phyloP scores from a whole-genome alignment of 2,888 invertebrate species.

The Eupeodes latifasciatus region DNA sequence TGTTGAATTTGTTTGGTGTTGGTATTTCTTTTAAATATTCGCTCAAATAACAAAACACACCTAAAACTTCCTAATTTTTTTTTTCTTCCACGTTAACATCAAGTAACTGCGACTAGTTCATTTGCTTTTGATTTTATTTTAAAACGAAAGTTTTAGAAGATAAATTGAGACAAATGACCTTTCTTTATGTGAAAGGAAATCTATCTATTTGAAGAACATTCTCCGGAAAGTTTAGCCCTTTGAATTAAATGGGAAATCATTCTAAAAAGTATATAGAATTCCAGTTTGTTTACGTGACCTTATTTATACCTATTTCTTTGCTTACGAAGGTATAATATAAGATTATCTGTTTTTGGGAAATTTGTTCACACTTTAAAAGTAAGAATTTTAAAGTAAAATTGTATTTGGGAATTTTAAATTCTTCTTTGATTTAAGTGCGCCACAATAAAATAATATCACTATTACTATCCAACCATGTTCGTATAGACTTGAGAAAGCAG shows the following conservation, averaged over 20 bases:
- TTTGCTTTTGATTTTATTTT: neutral
- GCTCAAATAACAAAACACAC: too few species aligned
- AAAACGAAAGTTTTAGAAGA: slow-evolving; percentile 20
- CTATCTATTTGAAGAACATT: slow-evolving; percentile 18
- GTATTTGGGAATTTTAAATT: too few species aligned
- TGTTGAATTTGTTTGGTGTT: too few species aligned
- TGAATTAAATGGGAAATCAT: slow-evolving; percentile 26
- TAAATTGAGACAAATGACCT: slow-evolving; percentile 43
- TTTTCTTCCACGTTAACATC: too few species aligned
- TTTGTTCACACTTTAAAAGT: neutral
- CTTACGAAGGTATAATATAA: neutral
- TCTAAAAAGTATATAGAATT: slow-evolving; percentile 1
- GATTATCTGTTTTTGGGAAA: neutral
- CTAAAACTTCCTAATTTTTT: too few species aligned
- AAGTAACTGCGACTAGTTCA: too few species aligned
- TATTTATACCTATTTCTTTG: neutral
- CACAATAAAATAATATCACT: too few species aligned
- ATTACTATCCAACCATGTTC: too few species aligned
- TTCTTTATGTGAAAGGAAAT: slow-evolving; percentile 23
- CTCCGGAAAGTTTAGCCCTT: slow-evolving; percentile 24
- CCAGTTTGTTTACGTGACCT: slow-evolving; percentile 6
- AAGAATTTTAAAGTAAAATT: too few species aligned
- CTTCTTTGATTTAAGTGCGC: too few species aligned
- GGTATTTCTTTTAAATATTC: too few species aligned
- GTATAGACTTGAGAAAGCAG: too few species aligned